Conservation (phyloP, 2,888 invertebrate genomes). For the Dicranocentrus wangi region DNA sequence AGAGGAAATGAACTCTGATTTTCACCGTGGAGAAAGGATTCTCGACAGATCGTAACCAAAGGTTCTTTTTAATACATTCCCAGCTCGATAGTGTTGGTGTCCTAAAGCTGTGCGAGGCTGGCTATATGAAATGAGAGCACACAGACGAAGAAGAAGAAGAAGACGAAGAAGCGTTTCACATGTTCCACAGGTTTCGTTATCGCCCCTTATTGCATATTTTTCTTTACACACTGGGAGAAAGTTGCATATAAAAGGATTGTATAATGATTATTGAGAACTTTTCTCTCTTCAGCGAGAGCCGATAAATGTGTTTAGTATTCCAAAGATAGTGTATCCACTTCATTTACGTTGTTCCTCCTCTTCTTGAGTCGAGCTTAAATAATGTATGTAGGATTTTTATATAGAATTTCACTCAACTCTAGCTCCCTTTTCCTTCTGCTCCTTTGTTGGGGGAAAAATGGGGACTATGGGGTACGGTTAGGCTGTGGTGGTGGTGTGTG, state of each 20-base stretch:
- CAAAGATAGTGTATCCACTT: not conserved
- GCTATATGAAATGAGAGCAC: too few species aligned
- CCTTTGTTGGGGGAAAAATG: not conserved
- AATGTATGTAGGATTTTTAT: not conserved
- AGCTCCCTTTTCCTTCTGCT: not conserved
- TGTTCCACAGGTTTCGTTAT: constrained; percentile 1
- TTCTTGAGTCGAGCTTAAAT: not conserved
- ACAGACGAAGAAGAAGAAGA: too few species aligned
- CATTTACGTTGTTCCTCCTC: not conserved
- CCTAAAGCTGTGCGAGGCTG: too few species aligned
- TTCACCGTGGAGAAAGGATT: not conserved
- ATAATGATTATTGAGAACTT: not conserved
- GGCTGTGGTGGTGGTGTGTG: not conserved
- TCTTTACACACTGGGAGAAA: not conserved
- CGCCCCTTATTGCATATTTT: not conserved
- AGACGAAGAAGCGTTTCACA: not conserved
- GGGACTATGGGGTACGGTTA: too few species aligned
- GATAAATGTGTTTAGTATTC: constrained; percentile 14
- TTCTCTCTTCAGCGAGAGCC: not conserved
- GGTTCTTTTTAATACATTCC: not conserved
- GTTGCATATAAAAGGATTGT: not conserved
- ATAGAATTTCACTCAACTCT: not conserved
- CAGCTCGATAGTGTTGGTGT: not conserved
- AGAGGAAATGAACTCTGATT: constrained; percentile 7
- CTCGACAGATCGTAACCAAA: not conserved